Evolutionary conservation across 2,888 invertebrate genomes (phyloP).

Genomic region (Drosophila barbarae): DNA sequence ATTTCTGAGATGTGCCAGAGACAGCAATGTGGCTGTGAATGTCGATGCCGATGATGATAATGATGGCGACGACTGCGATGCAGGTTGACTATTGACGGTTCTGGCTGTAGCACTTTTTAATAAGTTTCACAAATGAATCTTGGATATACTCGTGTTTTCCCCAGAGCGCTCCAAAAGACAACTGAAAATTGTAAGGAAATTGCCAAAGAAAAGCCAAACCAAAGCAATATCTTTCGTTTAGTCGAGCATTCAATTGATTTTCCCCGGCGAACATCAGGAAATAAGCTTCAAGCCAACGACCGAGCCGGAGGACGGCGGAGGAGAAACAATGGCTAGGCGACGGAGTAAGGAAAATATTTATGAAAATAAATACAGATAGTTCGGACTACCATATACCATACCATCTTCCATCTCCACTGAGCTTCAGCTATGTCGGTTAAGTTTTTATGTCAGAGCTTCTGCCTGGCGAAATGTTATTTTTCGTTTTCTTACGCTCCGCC

Average conservation of each 20-base stretch:
- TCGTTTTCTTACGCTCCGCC: conserved; percentile 17
- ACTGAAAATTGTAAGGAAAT: conserved; percentile 33
- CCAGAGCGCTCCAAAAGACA: background rate
- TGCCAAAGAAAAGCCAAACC: conserved; percentile 26
- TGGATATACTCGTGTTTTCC: conserved; percentile 12
- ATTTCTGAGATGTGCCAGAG: conserved; percentile 40
- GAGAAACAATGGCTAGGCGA: conserved; percentile 14
- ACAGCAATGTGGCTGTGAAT: conserved; percentile 22
- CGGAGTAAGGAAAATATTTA: conserved; percentile 31
- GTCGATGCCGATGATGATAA: conserved; percentile 3
- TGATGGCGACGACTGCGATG: background rate
- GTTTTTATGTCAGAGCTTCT: conserved; percentile 29
- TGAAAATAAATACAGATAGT: conserved; percentile 38
- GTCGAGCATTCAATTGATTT: conserved; percentile 47
- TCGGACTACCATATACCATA: conserved; percentile 7
- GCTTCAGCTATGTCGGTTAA: conserved; percentile 23
- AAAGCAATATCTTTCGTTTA: conserved; percentile 43
- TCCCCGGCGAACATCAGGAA: conserved; percentile 18
- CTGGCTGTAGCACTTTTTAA: conserved; percentile 29
- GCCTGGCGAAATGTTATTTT: conserved; percentile 26
- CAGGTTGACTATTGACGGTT: conserved; percentile 14
- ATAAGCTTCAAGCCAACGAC: conserved; percentile 26
- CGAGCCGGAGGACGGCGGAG: background rate
- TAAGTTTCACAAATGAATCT: conserved; percentile 38
- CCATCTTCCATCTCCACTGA: conserved; percentile 2